These are phyloP conservation scores for Notechis scutatus DNA, from an alignment of 2,113 vertebrate species.

Conservation along the genomic window DNA sequence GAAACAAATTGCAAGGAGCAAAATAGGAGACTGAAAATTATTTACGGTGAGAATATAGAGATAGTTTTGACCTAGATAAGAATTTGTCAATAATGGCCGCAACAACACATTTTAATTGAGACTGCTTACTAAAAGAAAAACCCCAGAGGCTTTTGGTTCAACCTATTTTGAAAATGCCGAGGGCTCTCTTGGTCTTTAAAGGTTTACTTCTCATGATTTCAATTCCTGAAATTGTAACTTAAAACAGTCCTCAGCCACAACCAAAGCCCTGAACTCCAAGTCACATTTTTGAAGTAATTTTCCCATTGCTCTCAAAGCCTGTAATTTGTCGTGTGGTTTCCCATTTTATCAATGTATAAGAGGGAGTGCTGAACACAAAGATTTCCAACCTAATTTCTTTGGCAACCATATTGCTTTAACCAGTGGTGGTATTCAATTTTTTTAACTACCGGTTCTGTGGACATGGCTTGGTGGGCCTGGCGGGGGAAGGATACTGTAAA, in stretches of 20 bases:
- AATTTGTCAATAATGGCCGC: not conserved
- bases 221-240: not conserved
- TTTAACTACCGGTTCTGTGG: too few relatives aligned
- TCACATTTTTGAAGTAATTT: not conserved
- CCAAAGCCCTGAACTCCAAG: not conserved
- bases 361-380: not conserved
- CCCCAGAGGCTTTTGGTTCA: not conserved
- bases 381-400: not conserved
- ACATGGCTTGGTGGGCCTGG: too few relatives aligned
- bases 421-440: too few relatives aligned
- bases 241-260: not conserved
- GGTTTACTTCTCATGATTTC: not conserved
- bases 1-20: not conserved
- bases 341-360: not conserved
- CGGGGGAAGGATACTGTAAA: too few relatives aligned
- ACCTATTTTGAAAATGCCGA: not conserved
- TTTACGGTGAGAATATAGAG: not conserved
- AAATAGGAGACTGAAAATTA: not conserved
- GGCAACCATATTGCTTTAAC: not conserved
- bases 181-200: not conserved
- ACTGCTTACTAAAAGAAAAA: not conserved
- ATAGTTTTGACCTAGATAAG: slow-evolving; percentile 7
- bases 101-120: slow-evolving; percentile 9
- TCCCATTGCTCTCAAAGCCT: not conserved
- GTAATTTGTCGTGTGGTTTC: not conserved